phyloP scores from a whole-genome alignment of 2,888 invertebrate genomes.

The Uloborus plumipes region DNA sequence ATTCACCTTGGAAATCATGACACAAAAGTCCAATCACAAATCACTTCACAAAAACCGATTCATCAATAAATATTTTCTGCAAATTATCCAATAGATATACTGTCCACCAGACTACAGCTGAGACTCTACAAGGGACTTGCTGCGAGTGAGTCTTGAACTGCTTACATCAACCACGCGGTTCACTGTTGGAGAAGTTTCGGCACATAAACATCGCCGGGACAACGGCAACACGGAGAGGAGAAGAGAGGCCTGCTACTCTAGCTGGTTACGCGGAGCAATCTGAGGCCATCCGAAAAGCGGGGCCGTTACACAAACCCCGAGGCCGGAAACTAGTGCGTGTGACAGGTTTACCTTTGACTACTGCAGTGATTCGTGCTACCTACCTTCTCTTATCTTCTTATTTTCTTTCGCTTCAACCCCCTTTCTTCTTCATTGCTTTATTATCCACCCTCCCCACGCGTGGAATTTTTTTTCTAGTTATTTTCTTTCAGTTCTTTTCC shows the following conservation, averaged over 20 bases:
- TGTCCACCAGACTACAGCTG: not conserved
- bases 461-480: not conserved
- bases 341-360: constrained; percentile 62
- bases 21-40: not conserved
- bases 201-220: constrained; percentile 6
- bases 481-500: constrained; percentile 6
- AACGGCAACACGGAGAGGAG: not conserved
- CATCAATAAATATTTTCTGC: too few relatives aligned
- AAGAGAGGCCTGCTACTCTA: constrained; percentile 38
- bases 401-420: not conserved
- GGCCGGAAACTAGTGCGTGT: constrained; percentile 53
- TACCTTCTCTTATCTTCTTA: constrained; percentile 26
- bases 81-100: too few relatives aligned
- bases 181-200: not conserved
- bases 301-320: constrained; percentile 52
- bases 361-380: constrained; percentile 52
- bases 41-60: not conserved
- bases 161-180: not conserved
- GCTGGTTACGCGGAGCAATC: constrained; percentile 45
- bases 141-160: not conserved
- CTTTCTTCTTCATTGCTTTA: constrained; percentile 37
- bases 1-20: not conserved
- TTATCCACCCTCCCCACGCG: constrained; percentile 37
- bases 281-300: constrained; percentile 34
- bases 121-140: not conserved